Conservation (phyloP, 2,797 vertebrate species). For the Liasis olivaceus region DNA sequence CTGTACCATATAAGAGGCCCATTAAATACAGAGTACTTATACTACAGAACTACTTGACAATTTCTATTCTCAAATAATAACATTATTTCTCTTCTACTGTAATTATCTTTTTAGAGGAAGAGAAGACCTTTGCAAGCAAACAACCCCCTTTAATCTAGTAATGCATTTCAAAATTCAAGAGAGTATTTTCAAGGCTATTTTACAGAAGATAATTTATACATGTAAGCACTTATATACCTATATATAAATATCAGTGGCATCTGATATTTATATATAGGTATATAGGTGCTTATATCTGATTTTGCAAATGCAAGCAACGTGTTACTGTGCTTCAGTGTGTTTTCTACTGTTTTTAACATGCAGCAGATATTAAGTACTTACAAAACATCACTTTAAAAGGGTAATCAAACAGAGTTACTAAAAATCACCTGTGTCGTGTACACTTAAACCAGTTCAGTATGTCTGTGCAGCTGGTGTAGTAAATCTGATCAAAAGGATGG, state of each 20-base stretch:
- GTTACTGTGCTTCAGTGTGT: background rate
- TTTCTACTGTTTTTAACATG: background rate
- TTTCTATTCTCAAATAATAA: slow-evolving; percentile 9
- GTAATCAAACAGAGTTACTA: background rate
- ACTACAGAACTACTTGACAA: background rate
- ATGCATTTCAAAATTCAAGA: slow-evolving; percentile 8
- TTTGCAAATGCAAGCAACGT: background rate
- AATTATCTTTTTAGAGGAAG: background rate
- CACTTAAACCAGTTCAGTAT: slow-evolving; percentile 99
- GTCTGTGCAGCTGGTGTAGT: slow-evolving; percentile 95
- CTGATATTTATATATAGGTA: too few species aligned
- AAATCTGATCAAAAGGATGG: slow-evolving; percentile 93
- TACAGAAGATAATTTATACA: background rate
- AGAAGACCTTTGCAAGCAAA: background rate
- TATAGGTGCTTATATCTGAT: background rate
- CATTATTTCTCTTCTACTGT: background rate
- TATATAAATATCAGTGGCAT: background rate
- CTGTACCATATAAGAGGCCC: background rate
- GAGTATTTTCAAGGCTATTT: background rate
- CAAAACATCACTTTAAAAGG: slow-evolving; percentile 2
- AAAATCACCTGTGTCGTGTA: slow-evolving; percentile 90
- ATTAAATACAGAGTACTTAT: background rate
- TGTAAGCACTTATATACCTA: background rate
- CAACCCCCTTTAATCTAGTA: background rate
- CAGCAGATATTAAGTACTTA: background rate